Base-by-base conservation (phyloP, 1,140 invertebrate species). In the Brachionus asplanchnoidis region DNA sequence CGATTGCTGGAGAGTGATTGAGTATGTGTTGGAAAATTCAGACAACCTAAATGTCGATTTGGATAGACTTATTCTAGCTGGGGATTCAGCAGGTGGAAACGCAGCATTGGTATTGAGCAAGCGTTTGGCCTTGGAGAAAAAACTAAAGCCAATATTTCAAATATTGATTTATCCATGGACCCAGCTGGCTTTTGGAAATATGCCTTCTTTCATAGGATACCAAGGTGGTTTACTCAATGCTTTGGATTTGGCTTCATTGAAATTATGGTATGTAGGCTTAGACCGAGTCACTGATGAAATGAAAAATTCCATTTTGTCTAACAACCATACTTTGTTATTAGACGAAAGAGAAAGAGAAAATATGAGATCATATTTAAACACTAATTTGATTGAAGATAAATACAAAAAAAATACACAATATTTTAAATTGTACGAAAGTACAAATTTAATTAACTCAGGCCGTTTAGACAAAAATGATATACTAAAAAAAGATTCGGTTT, bases 71-170 rank as follows among this genome's bases (percentile, higher is more conserved):
- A 82, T 82, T n/a, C 5, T 82, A 20, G 60, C n/a, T 4, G 79
- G 79, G 0, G 79, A 82, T 82, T 82, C 79, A n/a, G 53, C 79
- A 2, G 79, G 79, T 5, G 79, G 79, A 20, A 82, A 82, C 32
- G 42, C 42, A 8, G 79, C 36, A 7, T 7, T 68, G n/a, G 79
- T 82, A 3, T 8, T 82, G 23, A 68, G 53, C 23, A 40, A 60
- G 28, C 79, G 79, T 6, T 28, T 82, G 0, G 60, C 32, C 3
- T 4, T 28, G n/a, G 79, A 82, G 28, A 40, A 7, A 11, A 60
- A 46, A 82, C 8, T 60, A 23, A 36, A 32, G 44, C 53, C 60
- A 3, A 23, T 44, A 40, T 60, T 82, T 20, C 79, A 82, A 23
- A 17, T 82, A 11, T 9, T 82, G 20, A 68, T 82, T 0, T 82